phyloP scores from a whole-genome alignment of 2,888 invertebrate species.

The Ormyrus nitidulus region DNA sequence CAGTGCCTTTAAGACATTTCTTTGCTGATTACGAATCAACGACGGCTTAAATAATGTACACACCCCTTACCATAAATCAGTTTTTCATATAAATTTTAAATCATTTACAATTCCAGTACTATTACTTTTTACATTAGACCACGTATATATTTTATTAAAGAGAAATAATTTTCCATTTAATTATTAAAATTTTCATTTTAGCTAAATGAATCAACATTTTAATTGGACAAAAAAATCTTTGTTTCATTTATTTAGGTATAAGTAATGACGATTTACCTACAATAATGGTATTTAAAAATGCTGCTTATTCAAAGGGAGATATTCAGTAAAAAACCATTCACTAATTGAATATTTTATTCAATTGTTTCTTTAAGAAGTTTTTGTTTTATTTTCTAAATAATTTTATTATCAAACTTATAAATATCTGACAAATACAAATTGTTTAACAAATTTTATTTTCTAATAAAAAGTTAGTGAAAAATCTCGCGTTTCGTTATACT shows the following conservation, averaged over 20 bases:
- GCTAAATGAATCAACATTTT: constrained; percentile 22
- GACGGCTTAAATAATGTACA: constrained; percentile 22
- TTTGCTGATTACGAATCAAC: constrained; percentile 26
- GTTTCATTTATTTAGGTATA: constrained; percentile 6
- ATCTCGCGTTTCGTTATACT: neutral
- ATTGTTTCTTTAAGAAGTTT: neutral
- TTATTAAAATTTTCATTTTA: constrained; percentile 20
- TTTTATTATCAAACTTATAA: neutral
- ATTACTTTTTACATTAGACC: constrained; percentile 25
- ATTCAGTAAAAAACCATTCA: neutral
- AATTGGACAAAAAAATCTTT: constrained; percentile 8
- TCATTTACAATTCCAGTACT: constrained; percentile 39
- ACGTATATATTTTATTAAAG: constrained; percentile 7
- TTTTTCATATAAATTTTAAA: constrained; percentile 35
- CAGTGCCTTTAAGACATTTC: constrained; percentile 25
- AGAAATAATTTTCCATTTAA: constrained; percentile 17
- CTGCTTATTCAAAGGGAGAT: neutral
- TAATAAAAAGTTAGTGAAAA: too few species aligned
- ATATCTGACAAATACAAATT: constrained; percentile 42
- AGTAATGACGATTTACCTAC: constrained; percentile 17
- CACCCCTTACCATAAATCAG: constrained; percentile 5
- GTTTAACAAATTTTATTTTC: neutral
- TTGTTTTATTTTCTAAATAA: constrained; percentile 23
- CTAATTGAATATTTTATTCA: neutral
- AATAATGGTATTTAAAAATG: constrained; percentile 30